A percentile compares a stretch with the other conserved stretches of the same genome.
These are phyloP conservation scores for Patagioenas fasciata DNA, from an alignment of 2,113 vertebrate genomes.

Conservation along the genomic window DNA sequence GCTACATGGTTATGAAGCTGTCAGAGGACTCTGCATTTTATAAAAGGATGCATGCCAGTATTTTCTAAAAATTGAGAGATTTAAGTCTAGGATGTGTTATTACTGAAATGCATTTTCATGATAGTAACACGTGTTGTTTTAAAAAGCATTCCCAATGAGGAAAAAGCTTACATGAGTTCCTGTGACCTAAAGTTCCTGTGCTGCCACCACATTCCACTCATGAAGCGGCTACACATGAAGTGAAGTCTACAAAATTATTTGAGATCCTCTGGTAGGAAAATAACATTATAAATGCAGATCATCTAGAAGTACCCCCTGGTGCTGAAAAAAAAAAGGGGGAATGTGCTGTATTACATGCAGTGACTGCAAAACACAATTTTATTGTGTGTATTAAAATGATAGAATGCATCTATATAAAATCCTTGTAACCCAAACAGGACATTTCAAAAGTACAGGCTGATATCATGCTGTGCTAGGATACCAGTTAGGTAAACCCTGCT, in stretches of 20 bases:
- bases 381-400: constrained; percentile 51
- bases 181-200: neutral
- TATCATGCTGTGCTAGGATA: neutral
- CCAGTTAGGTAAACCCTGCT: neutral
- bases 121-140: neutral
- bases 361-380: constrained; percentile 22
- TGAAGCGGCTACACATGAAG: neutral
- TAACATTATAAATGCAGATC: neutral
- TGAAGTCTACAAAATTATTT: neutral
- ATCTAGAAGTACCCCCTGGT: neutral
- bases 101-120: neutral
- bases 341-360: neutral
- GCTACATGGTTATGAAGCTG: neutral
- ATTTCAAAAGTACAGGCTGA: neutral
- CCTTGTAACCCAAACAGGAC: neutral
- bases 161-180: neutral
- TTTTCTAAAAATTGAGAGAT: neutral
- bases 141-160: neutral
- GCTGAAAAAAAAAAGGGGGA: neutral
- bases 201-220: neutral
- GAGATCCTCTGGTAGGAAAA: neutral
- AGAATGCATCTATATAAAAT: neutral
- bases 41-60: neutral
- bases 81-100: neutral
- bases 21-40: neutral